phyloP scores from a whole-genome alignment of 2,113 vertebrate genomes.

The Phalacrocorax carbo region DNA sequence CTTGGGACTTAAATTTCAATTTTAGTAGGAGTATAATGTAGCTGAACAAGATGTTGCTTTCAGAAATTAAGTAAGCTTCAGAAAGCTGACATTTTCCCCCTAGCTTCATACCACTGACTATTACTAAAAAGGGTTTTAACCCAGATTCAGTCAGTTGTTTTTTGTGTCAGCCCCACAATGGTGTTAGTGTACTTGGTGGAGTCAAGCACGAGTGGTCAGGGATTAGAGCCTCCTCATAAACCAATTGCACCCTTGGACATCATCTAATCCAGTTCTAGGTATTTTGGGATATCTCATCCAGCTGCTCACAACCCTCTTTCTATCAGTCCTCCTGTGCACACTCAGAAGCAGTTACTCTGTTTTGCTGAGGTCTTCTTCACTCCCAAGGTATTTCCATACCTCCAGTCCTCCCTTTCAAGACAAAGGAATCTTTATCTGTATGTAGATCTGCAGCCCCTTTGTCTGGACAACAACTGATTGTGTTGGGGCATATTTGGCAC shows the following conservation, averaged over 20 bases:
- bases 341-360: background rate
- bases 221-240: background rate
- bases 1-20: background rate
- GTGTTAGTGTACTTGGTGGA: background rate
- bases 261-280: background rate
- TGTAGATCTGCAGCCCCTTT: background rate
- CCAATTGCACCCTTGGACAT: background rate
- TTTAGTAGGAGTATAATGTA: background rate
- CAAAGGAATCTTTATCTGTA: background rate
- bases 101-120: background rate
- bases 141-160: background rate
- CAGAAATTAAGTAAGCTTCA: background rate
- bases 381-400: background rate
- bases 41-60: background rate
- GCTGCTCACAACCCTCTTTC: background rate
- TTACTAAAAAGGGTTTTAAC: background rate
- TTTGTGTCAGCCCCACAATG: accelerated
- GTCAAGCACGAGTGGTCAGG: background rate
- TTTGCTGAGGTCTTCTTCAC: background rate
- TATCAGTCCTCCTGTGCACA: background rate
- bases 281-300: background rate
- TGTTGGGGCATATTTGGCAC: background rate
- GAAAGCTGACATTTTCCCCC: background rate
- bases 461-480: background rate
- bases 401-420: background rate